Conservation (phyloP, 2,797 vertebrate genomes). For the Melopsittacus undulatus region DNA sequence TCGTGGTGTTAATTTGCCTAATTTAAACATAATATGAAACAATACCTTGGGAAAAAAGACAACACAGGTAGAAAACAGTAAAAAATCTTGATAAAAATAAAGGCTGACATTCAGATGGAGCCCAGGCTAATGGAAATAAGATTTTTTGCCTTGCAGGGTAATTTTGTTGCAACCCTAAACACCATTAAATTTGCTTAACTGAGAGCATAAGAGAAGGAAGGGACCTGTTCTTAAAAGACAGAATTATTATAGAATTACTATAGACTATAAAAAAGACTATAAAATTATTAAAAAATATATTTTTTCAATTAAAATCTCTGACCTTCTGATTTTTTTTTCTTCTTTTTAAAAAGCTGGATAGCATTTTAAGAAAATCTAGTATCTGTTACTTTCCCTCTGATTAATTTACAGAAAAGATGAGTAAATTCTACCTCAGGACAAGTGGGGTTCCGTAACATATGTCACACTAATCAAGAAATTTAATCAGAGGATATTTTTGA, state of each 20-base stretch:
- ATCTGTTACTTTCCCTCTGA: not conserved
- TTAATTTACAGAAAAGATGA: not conserved
- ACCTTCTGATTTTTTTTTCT: not conserved
- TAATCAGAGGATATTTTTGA: not conserved
- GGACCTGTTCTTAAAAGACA: not conserved
- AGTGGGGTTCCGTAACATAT: not conserved
- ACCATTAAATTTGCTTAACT: not conserved
- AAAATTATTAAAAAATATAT: not conserved
- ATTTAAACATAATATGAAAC: not conserved
- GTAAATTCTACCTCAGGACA: not conserved
- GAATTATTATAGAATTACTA: too few relatives aligned
- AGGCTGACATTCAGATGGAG: not conserved
- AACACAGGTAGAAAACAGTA: not conserved
- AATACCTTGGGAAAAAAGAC: not conserved
- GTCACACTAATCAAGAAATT: not conserved
- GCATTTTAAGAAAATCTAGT: not conserved
- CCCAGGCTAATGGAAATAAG: accelerated
- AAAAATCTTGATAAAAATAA: not conserved
- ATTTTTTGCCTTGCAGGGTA: not conserved
- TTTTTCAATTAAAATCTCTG: not conserved
- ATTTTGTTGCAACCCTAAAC: not conserved
- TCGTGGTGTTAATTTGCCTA: not conserved
- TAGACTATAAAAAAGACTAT: too few relatives aligned
- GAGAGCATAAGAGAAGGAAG: not conserved
- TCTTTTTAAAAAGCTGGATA: not conserved